These are phyloP conservation scores for Piaya cayana DNA, from an alignment of 2,113 vertebrate genomes.

Conservation along the genomic window DNA sequence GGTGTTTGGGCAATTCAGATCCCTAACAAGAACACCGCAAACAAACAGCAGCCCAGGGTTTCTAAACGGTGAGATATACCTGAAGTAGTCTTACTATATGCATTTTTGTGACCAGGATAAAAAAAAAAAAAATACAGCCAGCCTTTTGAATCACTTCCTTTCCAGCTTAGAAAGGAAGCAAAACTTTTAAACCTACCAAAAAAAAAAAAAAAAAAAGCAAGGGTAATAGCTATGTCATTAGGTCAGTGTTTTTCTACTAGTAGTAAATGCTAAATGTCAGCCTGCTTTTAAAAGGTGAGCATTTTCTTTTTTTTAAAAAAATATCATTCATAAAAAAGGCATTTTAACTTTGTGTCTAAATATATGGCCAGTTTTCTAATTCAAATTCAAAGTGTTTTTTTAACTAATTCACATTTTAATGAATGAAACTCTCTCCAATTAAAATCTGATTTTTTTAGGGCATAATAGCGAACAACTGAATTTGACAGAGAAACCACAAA, in stretches of 20 bases:
- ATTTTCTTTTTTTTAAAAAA: neutral
- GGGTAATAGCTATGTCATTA: neutral
- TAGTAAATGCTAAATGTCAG: neutral
- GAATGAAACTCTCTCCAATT: conserved; percentile 27
- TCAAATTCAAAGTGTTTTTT: conserved; percentile 25
- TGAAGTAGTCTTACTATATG: neutral
- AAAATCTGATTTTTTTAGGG: neutral
- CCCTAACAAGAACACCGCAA: conserved; percentile 60
- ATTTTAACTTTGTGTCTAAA: neutral
- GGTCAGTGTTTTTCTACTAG: neutral
- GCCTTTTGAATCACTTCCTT: neutral
- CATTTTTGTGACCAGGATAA: conserved; percentile 20
- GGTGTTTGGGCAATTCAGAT: conserved; percentile 70
- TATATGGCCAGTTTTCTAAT: neutral
- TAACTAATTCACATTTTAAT: conserved; percentile 18
- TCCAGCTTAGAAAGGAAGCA: neutral
- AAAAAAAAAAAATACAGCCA: conserved; percentile 13
- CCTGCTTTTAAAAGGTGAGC: neutral
- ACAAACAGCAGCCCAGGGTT: conserved; percentile 46
- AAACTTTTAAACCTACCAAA: neutral
- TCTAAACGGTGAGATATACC: conserved; percentile 49
- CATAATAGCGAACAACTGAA: neutral
- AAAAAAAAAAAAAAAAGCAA: neutral
- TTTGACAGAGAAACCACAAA: conserved; percentile 4
- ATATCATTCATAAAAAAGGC: neutral